Percentiles rank a stretch among this genome's conserved stretches.
These are phyloP conservation scores for Calycopis cecrops DNA, from an alignment of 1,140 invertebrate species.

Conservation along the genomic window DNA sequence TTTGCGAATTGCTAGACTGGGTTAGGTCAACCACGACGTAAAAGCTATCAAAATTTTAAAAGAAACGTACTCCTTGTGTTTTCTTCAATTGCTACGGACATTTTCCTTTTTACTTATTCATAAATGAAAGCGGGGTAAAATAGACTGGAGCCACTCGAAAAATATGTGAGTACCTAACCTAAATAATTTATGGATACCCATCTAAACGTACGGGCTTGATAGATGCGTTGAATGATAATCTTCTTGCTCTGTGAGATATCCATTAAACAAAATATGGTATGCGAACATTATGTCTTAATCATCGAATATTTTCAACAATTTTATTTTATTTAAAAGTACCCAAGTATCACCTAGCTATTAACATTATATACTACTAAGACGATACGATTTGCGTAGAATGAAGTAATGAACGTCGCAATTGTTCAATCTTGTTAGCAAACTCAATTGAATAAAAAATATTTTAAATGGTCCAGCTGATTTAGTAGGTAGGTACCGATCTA, in stretches of 20 bases:
- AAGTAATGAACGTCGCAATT: too few species aligned
- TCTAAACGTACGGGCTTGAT: slow-evolving; percentile 27
- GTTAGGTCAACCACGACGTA: slow-evolving; percentile 8
- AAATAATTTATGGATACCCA: slow-evolving; percentile 48
- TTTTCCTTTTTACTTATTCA: slow-evolving; percentile 65
- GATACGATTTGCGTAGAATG: too few species aligned
- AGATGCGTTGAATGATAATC: slow-evolving; percentile 18
- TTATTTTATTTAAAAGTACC: too few species aligned
- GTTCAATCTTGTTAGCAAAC: too few species aligned
- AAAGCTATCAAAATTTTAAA: slow-evolving; percentile 31
- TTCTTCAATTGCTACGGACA: slow-evolving; percentile 51
- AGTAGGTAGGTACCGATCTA: too few species aligned
- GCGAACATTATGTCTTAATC: too few species aligned
- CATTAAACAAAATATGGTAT: background rate
- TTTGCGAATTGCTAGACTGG: background rate
- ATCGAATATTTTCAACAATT: too few species aligned
- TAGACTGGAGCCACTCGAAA: slow-evolving; percentile 55
- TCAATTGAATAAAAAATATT: too few species aligned
- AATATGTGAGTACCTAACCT: slow-evolving; percentile 57
- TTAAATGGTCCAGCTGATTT: too few species aligned
- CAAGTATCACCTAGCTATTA: too few species aligned
- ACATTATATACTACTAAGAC: too few species aligned
- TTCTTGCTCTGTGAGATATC: slow-evolving; percentile 1
- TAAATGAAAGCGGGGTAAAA: slow-evolving; percentile 58
- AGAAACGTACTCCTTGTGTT: slow-evolving; percentile 34